Evolutionary conservation across 1,140 invertebrate species (phyloP).

Genomic region (Tachypleus tridentatus): DNA sequence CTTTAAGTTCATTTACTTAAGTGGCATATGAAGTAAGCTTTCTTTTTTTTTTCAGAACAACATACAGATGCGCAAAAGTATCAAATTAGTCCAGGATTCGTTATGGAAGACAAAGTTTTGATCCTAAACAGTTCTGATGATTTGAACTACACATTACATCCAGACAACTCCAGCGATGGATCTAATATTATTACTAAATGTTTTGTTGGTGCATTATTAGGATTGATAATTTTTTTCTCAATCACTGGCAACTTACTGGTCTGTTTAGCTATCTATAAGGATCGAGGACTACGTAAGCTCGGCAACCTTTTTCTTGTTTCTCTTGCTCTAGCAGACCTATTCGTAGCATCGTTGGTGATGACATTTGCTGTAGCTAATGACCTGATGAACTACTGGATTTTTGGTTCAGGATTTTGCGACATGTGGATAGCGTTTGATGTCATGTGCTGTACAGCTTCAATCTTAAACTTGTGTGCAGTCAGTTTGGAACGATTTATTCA

Average conservation of each 20-base stretch:
- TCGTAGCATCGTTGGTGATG: constrained; percentile 89
- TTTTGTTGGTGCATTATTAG: constrained; percentile 63
- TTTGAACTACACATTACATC: no score
- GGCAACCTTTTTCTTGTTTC: constrained; percentile 92
- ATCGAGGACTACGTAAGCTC: constrained; percentile 75
- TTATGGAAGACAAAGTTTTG: no score
- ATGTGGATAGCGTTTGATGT: constrained; percentile 98
- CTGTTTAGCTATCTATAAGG: constrained; percentile 89
- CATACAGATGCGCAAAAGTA: no score
- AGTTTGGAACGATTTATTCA: constrained; percentile 92
- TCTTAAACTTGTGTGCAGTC: constrained; percentile 95
- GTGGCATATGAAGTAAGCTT: no score
- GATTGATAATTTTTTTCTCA: constrained; percentile 78
- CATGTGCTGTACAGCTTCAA: constrained; percentile 95
- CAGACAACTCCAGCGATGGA: no score
- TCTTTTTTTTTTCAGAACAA: no score
- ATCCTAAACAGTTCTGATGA: no score
- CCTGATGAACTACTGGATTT: constrained; percentile 83
- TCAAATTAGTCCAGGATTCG: no score
- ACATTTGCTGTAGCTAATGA: constrained; percentile 81
- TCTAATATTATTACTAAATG: constrained; percentile 10
- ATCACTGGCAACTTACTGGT: constrained; percentile 89
- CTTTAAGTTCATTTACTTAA: no score
- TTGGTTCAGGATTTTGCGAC: constrained; percentile 90
- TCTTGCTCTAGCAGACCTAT: constrained; percentile 85